phyloP scores from a whole-genome alignment of 2,797 vertebrate genomes.

The Malurus splendens region DNA sequence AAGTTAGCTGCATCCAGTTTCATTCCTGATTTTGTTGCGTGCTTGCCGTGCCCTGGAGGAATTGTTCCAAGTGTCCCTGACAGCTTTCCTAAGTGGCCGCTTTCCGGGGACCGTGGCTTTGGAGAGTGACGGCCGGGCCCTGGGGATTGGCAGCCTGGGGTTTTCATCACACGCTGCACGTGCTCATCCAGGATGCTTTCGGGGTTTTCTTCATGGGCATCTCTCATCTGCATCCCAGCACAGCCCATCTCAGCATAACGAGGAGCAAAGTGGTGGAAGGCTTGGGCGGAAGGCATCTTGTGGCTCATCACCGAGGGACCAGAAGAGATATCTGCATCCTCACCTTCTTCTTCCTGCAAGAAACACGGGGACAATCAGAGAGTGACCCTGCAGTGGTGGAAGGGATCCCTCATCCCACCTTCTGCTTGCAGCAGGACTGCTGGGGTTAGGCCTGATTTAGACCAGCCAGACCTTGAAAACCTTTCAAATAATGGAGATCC shows the following conservation, averaged over 20 bases:
- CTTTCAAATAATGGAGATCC: not conserved
- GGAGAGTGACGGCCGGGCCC: slow-evolving; percentile 87
- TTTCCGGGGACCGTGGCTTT: slow-evolving; percentile 86
- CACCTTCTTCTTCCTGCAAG: slow-evolving; percentile 90
- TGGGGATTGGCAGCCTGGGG: slow-evolving; percentile 90
- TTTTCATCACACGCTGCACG: slow-evolving; percentile 96
- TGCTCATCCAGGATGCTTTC: slow-evolving; percentile 97
- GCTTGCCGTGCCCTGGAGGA: slow-evolving; percentile 77
- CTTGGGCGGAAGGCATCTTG: slow-evolving; percentile 79
- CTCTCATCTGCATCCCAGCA: slow-evolving; percentile 74
- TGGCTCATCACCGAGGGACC: slow-evolving; percentile 74
- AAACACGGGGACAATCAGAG: not conserved
- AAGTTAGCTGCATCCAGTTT: slow-evolving; percentile 77
- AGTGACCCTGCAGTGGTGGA: not conserved
- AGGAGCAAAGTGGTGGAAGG: slow-evolving; percentile 81
- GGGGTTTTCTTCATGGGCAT: slow-evolving; percentile 93
- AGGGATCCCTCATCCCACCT: not conserved
- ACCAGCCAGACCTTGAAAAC: not conserved
- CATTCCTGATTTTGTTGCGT: slow-evolving; percentile 71
- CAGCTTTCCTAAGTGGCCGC: slow-evolving; percentile 70
- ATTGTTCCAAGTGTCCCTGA: slow-evolving; percentile 56
- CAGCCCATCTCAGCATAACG: slow-evolving; percentile 82
- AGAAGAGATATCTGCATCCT: slow-evolving; percentile 77
- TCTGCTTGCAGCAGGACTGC: not conserved
- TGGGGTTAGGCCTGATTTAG: not conserved